phyloP scores from a whole-genome alignment of 2,797 vertebrate species.

The Ctenopoma multispine region DNA sequence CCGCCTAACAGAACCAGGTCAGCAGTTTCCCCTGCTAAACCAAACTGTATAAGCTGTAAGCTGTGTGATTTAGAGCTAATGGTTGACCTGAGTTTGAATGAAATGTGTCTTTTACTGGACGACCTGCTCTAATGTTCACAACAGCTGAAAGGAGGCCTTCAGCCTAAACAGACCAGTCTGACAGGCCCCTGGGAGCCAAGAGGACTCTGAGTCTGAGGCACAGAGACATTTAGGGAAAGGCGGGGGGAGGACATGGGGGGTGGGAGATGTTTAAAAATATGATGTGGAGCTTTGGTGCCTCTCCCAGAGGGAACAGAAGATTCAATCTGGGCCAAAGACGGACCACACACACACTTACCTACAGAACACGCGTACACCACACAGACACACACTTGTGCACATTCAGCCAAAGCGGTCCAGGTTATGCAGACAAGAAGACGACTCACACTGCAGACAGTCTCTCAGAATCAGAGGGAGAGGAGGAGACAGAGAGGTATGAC shows the following conservation, averaged over 20 bases:
- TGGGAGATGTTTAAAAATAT: conserved; percentile 59
- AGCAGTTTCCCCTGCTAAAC: no score
- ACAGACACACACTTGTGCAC: conserved; percentile 4
- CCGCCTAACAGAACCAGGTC: no score
- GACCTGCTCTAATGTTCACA: conserved; percentile 14
- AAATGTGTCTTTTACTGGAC: not conserved
- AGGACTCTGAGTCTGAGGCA: conserved; percentile 31
- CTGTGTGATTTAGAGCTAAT: not conserved
- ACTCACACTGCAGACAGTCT: conserved; percentile 32
- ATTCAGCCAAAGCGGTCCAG: conserved; percentile 10
- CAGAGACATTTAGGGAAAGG: conserved; percentile 20
- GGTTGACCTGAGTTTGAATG: conserved; percentile 4
- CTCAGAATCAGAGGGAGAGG: conserved; percentile 21
- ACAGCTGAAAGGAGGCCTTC: conserved; percentile 14
- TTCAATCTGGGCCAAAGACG: conserved; percentile 59
- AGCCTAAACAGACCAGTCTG: conserved; percentile 24
- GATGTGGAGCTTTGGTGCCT: conserved; percentile 49
- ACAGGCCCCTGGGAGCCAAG: conserved; percentile 26
- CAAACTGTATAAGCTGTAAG: no score
- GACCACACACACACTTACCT: conserved; percentile 50
- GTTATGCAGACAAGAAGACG: conserved; percentile 25
- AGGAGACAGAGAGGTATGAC: conserved; percentile 16
- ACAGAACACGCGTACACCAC: conserved; percentile 10
- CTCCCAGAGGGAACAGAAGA: conserved; percentile 51
- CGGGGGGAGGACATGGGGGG: not conserved